Conservation (phyloP, 2,888 invertebrate genomes). For the Nephrotoma appendiculata region DNA sequence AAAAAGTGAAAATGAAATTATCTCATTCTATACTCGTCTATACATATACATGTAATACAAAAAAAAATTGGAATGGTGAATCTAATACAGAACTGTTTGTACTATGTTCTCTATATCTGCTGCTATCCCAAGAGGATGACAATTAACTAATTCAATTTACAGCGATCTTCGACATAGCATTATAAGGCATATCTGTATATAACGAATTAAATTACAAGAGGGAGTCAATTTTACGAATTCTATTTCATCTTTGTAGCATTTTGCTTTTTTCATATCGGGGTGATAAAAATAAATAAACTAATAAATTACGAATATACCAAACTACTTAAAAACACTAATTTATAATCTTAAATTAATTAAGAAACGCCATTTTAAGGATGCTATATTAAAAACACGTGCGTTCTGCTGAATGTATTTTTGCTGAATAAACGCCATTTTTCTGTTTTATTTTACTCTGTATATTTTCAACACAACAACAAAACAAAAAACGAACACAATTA, state of each 20-base stretch:
- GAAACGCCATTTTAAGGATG: background rate
- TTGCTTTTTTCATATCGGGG: background rate
- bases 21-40: background rate
- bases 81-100: background rate
- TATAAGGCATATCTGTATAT: background rate
- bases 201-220: background rate
- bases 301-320: background rate
- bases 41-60: background rate
- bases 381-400: background rate
- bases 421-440: background rate
- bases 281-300: background rate
- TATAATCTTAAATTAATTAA: background rate
- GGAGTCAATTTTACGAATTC: background rate
- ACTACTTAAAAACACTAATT: background rate
- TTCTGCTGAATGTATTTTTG: background rate
- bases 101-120: background rate
- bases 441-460: background rate
- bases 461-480: background rate
- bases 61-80: background rate
- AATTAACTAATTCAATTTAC: conserved; percentile 5
- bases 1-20: background rate
- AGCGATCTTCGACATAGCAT: conserved; percentile 1
- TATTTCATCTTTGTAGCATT: background rate
- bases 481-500: background rate
- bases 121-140: conserved; percentile 1